Base-by-base conservation (phyloP, 92 coral and sea anemone species). In the Siderastrea radians region DNA sequence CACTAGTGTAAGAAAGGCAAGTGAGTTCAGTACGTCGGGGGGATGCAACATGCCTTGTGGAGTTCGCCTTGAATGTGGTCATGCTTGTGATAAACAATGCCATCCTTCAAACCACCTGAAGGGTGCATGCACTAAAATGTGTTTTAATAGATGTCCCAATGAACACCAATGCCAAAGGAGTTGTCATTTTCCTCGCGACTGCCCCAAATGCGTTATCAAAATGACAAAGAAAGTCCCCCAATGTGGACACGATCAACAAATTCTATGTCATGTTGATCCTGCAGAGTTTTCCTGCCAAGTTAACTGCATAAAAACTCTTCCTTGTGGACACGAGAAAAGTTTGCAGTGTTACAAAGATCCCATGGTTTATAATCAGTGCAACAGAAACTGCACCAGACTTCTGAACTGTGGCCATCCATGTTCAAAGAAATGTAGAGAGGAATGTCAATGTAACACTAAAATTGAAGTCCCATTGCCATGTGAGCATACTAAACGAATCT, bases 371-470 rank as follows among this genome's bases (percentile, higher is more conserved):
- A 81, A 0, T 2, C 1, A 72, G 0, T 83, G 87, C 59, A 3
- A 49, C 3, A 49, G 4, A 2, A 38, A 26, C 9, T 83, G 87
- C 61, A 49, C 1, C 11, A 83, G 48, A 11, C 26, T 60, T 52
- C 67, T 93, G 62, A 68, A 65, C 49, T 95, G 98, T 78, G 95
- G 93, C 38, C 98, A 95, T 66, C 81, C 68, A 45, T 95, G 98
- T 65, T 54, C 91, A 8, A 75, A 46, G 88, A 78, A 46, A 65
- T 95, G 98, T 38, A 90, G 1, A 10, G 14, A 75, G 12, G 3
- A 1, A 9, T 75, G 82, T 48, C 75, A 13, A 14, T 85, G 83
- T 66, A 47, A 46, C 63, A 51, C 15, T 4, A 43, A 4, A 44
- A 77, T 76, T 51, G 74, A 17, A 38, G 63, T 85, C n/a, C 11